These are phyloP conservation scores for Dunckerocampus dactyliophorus DNA, from an alignment of 2,113 vertebrate genomes.

Conservation along the genomic window DNA sequence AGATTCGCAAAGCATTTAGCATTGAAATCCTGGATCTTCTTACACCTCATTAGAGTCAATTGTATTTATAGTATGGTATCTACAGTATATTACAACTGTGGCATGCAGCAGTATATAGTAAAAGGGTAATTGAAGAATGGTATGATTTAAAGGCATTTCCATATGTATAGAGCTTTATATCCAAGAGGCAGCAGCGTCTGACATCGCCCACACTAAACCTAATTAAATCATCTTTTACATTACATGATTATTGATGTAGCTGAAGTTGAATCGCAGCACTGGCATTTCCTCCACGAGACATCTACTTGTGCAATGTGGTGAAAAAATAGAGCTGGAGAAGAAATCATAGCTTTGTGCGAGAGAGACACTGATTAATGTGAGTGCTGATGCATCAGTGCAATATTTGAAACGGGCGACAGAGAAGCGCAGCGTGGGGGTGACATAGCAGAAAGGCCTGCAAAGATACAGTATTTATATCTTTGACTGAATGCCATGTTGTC, in stretches of 20 bases:
- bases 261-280: conserved; percentile 20
- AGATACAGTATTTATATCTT: neutral
- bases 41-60: conserved; percentile 20
- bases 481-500: conserved; percentile 1
- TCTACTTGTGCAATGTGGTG: conserved; percentile 10
- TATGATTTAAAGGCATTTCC: neutral
- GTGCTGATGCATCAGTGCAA: conserved; percentile 20
- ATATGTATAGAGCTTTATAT: neutral
- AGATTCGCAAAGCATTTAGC: neutral
- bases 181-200: neutral
- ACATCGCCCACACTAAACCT: neutral
- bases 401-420: conserved; percentile 12
- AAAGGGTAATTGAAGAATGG: neutral
- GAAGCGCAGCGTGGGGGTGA: conserved; percentile 10
- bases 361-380: conserved; percentile 42
- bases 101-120: conserved; percentile 8
- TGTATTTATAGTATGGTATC: conserved; percentile 8
- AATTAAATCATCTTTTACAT: conserved; percentile 19
- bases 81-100: conserved; percentile 6
- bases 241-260: neutral
- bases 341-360: conserved; percentile 22
- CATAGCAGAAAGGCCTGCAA: neutral
- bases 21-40: conserved; percentile 10
- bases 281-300: conserved; percentile 4
- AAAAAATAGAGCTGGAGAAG: conserved; percentile 18